Base-by-base conservation (phyloP, 2,888 invertebrate species). In the Melieria picta region DNA sequence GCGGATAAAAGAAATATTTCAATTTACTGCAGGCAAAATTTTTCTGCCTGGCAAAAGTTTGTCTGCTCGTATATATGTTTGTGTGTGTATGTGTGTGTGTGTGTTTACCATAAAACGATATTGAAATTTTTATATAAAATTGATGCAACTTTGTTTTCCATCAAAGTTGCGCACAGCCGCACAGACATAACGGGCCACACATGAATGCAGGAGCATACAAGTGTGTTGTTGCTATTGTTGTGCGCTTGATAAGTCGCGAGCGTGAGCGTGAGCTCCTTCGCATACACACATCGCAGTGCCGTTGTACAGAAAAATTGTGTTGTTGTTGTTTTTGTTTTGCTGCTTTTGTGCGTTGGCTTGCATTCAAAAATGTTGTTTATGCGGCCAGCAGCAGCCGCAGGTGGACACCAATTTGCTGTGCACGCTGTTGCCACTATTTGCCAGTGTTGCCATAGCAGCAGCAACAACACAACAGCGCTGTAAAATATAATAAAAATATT, bases 121-220 rank as follows among this genome's bases (percentile, higher is more conserved):
- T 43, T 61, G 42, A 61, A 61, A 61, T 45, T 61, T 61, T 61
- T 46, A 61, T 61, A 45, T 46, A 5, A 61, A 10, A n/a, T 61
- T 57, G 58, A 50, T 70, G 45, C 58, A 58, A 69, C 64, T 64
- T 61, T 61, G 43, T 61, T 61, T 60, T 58, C 13, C 50, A 67
- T 42, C 42, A 7, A 48, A 7, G 52, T 48, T 30, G 30, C 30
- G 7, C 10, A 52, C 42, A 64, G 5, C 42, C 67, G 60, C 43
- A 58, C 60, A 67, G 42, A 58, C 30, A 57, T 30, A 58, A 30
- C 65, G 45, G 45, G 7, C 58, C 67, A 60, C 9, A 67, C 60
- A 16, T 42, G 48, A 47, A 58, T 58, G 10, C 52, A 7, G 42
- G 5, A 7, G 64, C 43, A 52, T 52, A n/a, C 42, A 11, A 30